phyloP scores from a whole-genome alignment of 37 sponge, comb jelly and placozoan species.

The Beroe forskalii region DNA sequence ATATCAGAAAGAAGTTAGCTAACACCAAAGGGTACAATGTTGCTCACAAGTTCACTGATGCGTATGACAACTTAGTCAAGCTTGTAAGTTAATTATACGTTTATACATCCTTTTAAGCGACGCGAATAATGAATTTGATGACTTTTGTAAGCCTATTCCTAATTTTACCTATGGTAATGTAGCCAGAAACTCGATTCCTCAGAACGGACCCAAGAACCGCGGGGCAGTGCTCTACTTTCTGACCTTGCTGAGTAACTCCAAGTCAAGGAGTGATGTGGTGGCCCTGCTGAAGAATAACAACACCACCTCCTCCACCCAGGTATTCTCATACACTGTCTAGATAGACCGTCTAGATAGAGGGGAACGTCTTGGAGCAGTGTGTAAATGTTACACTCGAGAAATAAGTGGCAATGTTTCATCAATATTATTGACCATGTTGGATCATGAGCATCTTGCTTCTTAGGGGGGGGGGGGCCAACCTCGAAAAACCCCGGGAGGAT shows the following conservation, averaged over 20 bases:
- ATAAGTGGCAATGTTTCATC: too few species aligned
- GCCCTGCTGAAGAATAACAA: conserved; percentile 50
- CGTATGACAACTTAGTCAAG: conserved; percentile 26
- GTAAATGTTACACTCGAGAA: too few species aligned
- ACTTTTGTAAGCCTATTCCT: too few species aligned
- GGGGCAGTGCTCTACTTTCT: conserved; percentile 58
- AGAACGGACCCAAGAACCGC: conserved; percentile 57
- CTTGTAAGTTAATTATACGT: conserved; percentile 43
- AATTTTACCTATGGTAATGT: background rate
- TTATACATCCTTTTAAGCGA: too few species aligned
- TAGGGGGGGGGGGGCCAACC: too few species aligned
- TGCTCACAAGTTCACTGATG: conserved; percentile 14
- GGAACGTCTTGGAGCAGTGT: too few species aligned
- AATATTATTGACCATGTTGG: too few species aligned
- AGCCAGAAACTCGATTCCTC: background rate
- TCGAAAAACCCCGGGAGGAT: too few species aligned
- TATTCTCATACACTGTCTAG: too few species aligned
- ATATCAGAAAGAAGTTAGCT: conserved; percentile 21
- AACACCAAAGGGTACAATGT: conserved; percentile 57
- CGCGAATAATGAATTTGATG: too few species aligned
- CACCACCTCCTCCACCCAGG: background rate
- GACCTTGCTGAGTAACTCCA: conserved; percentile 19
- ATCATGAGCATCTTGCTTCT: too few species aligned
- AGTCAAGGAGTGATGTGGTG: conserved; percentile 23
- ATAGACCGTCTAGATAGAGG: too few species aligned